phyloP scores from a whole-genome alignment of 2,888 invertebrate genomes.

The Pedicia rivosa region DNA sequence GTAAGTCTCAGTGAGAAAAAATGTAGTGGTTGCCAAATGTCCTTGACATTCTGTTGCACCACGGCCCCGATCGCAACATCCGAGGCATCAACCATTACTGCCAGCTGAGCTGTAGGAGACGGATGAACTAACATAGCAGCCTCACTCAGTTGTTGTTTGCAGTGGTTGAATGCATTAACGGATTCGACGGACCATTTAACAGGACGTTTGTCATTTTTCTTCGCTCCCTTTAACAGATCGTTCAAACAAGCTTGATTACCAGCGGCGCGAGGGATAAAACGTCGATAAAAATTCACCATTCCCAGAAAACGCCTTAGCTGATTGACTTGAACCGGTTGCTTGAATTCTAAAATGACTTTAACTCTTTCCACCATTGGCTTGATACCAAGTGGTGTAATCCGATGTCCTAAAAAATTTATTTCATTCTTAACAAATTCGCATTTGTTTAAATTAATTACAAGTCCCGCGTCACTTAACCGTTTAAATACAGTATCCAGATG shows the following conservation, averaged over 20 bases:
- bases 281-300: conserved; percentile 4
- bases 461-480: too few relatives aligned
- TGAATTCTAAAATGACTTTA: too few relatives aligned
- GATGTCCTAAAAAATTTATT: too few relatives aligned
- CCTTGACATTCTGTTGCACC: conserved; percentile 18
- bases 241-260: background rate
- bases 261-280: conserved; percentile 1
- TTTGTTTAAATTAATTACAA: too few relatives aligned
- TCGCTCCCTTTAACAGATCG: background rate
- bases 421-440: too few relatives aligned
- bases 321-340: background rate
- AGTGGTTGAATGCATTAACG: background rate
- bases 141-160: background rate
- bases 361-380: too few relatives aligned
- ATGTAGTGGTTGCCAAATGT: conserved; percentile 19
- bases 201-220: conserved; percentile 3
- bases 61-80: conserved; percentile 22
- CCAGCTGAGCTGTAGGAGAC: conserved; percentile 15
- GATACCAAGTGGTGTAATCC: too few relatives aligned
- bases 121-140: conserved; percentile 20
- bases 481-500: too few relatives aligned
- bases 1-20: conserved; percentile 23
- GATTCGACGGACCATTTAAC: background rate
- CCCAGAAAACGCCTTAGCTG: background rate
- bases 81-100: conserved; percentile 16